Conservation (phyloP, 1,140 invertebrate genomes). For the Phortica variegata region DNA sequence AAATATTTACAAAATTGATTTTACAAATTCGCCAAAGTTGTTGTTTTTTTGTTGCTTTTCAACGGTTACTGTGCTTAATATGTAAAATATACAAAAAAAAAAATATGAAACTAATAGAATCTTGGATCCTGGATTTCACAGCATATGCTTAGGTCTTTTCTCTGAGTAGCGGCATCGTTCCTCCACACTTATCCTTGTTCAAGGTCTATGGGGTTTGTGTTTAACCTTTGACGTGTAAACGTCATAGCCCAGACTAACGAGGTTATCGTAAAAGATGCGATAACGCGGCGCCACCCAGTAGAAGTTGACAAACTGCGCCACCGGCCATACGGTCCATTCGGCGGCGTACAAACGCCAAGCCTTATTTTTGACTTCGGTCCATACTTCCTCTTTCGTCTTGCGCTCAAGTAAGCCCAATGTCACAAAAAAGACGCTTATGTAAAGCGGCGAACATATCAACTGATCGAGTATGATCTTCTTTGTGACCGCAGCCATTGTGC, state of each 20-base stretch:
- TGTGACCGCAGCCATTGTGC: slow-evolving; percentile 67
- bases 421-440: slow-evolving; percentile 78
- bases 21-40: too few relatives aligned
- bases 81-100: too few relatives aligned
- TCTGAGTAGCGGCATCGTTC: too few relatives aligned
- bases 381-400: slow-evolving; percentile 64
- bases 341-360: slow-evolving; percentile 74
- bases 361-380: slow-evolving; percentile 75
- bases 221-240: slow-evolving; percentile 91
- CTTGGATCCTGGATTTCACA: too few relatives aligned
- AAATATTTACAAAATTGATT: too few relatives aligned
- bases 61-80: too few relatives aligned
- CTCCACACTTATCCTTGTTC: too few relatives aligned
- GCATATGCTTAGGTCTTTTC: too few relatives aligned
- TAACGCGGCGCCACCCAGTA: slow-evolving; percentile 81
- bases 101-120: too few relatives aligned
- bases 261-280: slow-evolving; percentile 87
- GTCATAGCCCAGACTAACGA: slow-evolving; percentile 87
- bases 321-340: slow-evolving; percentile 83
- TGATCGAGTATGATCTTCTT: slow-evolving; percentile 90
- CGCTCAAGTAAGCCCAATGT: slow-evolving; percentile 75
- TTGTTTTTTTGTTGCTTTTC: too few relatives aligned
- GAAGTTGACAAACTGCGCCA: slow-evolving; percentile 86
- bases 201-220: too few relatives aligned
- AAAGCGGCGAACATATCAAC: slow-evolving; percentile 81